Evolutionary conservation across 2,888 invertebrate species (phyloP).

Genomic region (Cantharis nigra): DNA sequence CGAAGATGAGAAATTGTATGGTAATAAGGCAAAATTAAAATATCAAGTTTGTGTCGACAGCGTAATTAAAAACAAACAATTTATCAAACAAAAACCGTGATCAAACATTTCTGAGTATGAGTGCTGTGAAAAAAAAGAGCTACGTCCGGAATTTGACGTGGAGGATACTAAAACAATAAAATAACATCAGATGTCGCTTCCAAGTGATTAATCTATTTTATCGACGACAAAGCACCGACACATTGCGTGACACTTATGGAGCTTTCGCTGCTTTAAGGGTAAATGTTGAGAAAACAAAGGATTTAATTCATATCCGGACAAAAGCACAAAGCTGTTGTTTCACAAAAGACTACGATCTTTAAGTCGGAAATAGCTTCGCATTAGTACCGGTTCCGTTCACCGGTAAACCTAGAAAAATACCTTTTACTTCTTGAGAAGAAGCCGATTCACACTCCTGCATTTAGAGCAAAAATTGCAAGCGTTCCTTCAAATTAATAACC

Average conservation of each 20-base stretch:
- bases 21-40: background rate
- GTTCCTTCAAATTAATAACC: background rate
- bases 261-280: conserved; percentile 26
- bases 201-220: conserved; percentile 38
- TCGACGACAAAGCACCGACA: conserved; percentile 33
- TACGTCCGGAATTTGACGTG: conserved; percentile 21
- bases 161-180: conserved; percentile 33
- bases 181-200: conserved; percentile 35
- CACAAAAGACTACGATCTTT: conserved; percentile 42
- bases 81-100: background rate
- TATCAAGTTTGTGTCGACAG: background rate
- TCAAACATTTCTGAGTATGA: conserved; percentile 9
- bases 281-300: conserved; percentile 41
- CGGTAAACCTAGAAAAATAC: conserved; percentile 37
- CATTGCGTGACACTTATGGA: conserved; percentile 33
- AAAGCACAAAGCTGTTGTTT: conserved; percentile 40
- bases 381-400: conserved; percentile 46
- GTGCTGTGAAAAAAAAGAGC: conserved; percentile 11
- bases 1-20: background rate
- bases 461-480: background rate
- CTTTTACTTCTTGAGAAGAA: conserved; percentile 18
- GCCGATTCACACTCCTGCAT: background rate
- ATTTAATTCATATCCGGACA: conserved; percentile 43
- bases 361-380: conserved; percentile 46
- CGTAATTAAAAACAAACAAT: background rate